Conservation (phyloP, 2,113 vertebrate species). For the Phrynosoma blainvillii region DNA sequence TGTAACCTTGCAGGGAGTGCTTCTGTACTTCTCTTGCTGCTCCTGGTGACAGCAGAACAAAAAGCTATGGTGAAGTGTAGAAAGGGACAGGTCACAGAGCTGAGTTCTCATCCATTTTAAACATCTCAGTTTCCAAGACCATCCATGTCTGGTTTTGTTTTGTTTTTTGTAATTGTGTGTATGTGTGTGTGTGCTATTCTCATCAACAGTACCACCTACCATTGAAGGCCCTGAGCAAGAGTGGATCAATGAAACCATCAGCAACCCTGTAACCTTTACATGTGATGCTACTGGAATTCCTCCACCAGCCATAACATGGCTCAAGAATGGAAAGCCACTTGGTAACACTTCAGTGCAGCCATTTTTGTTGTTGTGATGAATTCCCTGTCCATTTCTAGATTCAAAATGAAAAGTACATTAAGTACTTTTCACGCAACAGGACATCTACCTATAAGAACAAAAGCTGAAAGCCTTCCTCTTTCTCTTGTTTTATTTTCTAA, state of each 20-base stretch:
- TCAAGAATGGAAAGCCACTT: slow-evolving; percentile 88
- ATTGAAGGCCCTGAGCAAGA: slow-evolving; percentile 87
- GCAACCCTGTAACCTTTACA: slow-evolving; percentile 86
- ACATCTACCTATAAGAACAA: not conserved
- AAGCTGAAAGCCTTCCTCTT: not conserved
- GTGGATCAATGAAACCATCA: slow-evolving; percentile 82
- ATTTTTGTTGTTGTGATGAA: not conserved
- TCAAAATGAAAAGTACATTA: not conserved
- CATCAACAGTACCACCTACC: slow-evolving; percentile 85
- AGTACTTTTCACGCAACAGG: no score
- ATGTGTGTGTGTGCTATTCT: slow-evolving; percentile 33
- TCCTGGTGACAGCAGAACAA: not conserved
- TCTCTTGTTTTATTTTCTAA: not conserved
- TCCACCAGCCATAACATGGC: slow-evolving; percentile 86
- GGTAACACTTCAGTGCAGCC: slow-evolving; percentile 69
- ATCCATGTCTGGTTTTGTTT: not conserved
- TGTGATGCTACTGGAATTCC: slow-evolving; percentile 95
- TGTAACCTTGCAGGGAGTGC: not conserved
- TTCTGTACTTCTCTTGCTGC: not conserved
- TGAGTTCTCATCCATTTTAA: not conserved
- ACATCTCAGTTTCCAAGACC: not conserved
- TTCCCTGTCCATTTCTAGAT: not conserved
- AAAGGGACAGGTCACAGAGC: not conserved
- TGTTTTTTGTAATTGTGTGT: not conserved
- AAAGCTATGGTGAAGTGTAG: not conserved